Evolutionary conservation across 2,888 invertebrate genomes (phyloP), one percentile per base, ranked within the genome.

Genomic region (Galeopsomyia nigrocyanea): DNA sequence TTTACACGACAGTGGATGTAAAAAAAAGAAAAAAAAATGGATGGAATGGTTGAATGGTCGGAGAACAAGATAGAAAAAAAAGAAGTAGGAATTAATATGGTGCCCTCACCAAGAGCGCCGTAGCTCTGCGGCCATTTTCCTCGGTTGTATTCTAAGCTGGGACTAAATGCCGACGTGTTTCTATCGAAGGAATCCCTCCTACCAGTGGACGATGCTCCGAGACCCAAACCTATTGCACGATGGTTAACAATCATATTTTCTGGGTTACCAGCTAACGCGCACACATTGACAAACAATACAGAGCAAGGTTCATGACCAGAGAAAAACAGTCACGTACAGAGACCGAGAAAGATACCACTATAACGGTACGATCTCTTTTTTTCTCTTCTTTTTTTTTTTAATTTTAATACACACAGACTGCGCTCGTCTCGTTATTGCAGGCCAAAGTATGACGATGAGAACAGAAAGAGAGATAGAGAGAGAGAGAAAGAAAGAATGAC

Each of bases 121-220:
- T 90, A 91, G 83, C 88, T 90, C 79, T 89, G 90, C 46, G 88
- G 88, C 88, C 89, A 89, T 80, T 89, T 89, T 64, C 87, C 88
- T 78, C 88, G 83, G 83, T 90, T 89, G 86, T 92, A 93, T 82
- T 93, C 92, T 82, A 93, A 88, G 76, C 92, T 92, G 69, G 93
- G 93, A 78, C 92, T 93, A 83, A 93, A 93, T 77, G 92, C 92
- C 72, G 93, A 93, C 80, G 92, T 92, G 83, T 92, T 92, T 78
- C 93, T 89, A 84, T 93, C 92, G 87, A 93, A 93, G 31, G 94
- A 94, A 86, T 94, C 94, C 76, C 94, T 89, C 79, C 94, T 89
- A 71, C 92, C 93, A 75, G 90, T 90, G 80, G 91, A 89, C 71
- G 92, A 90, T 78, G 87, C 88, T 77, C 88, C 87, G 58, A 88